phyloP scores from a whole-genome alignment of 2,888 invertebrate species.

The Theodoxus fluviatilis region DNA sequence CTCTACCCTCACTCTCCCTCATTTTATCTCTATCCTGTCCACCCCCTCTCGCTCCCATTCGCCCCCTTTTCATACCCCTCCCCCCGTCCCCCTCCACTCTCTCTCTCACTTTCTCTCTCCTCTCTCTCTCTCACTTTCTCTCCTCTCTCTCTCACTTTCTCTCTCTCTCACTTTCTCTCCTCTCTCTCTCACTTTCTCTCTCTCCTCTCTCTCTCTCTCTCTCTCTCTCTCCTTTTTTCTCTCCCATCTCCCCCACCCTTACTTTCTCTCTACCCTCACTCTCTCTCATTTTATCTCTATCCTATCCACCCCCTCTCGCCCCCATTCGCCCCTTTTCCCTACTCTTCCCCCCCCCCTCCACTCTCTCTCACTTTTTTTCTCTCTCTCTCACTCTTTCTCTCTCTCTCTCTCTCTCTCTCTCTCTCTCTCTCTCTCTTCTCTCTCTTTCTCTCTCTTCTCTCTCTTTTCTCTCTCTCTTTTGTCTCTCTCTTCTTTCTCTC shows the following conservation, averaged over 20 bases:
- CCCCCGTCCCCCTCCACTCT: not conserved
- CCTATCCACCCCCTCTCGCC: not conserved
- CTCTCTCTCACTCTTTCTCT: too few species aligned
- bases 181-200: too few species aligned
- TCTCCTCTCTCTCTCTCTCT: too few species aligned
- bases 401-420: conserved; percentile 20
- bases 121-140: too few species aligned
- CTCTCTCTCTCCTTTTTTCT: too few species aligned
- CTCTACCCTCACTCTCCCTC: not conserved
- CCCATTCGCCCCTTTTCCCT: not conserved
- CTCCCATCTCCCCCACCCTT: too few species aligned
- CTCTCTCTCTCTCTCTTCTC: conserved; percentile 2
- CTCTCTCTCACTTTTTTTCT: too few species aligned
- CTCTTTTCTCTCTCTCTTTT: too few species aligned
- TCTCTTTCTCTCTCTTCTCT: conserved; percentile 4
- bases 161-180: too few species aligned
- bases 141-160: too few species aligned
- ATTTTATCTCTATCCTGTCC: not conserved
- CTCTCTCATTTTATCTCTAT: not conserved
- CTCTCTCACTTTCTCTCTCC: not conserved
- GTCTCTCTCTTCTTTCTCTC: too few species aligned
- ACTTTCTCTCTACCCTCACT: not conserved
- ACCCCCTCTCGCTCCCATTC: not conserved
- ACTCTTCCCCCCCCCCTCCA: not conserved
- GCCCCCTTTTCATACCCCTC: not conserved